These are phyloP conservation scores for Leptothorax acervorum DNA, from an alignment of 2,888 invertebrate species.

Conservation along the genomic window DNA sequence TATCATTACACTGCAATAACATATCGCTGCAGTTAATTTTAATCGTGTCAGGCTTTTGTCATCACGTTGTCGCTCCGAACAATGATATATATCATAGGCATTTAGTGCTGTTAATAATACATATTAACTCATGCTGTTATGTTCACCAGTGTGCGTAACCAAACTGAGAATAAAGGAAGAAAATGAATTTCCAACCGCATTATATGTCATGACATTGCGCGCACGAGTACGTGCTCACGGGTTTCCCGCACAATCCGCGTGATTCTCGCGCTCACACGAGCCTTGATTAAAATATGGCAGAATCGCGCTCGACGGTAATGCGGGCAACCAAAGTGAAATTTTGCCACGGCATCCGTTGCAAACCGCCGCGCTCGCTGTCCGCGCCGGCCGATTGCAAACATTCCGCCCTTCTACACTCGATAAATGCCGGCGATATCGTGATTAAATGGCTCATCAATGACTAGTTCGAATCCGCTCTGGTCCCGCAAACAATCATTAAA, in stretches of 20 bases:
- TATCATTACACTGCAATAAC: neutral
- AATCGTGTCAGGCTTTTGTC: constrained; percentile 21
- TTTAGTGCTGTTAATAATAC: constrained; percentile 44
- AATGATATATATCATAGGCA: constrained; percentile 16
- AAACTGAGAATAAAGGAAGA: constrained; percentile 40
- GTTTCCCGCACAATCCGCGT: constrained; percentile 58
- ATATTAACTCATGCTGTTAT: constrained; percentile 32
- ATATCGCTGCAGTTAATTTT: constrained; percentile 29
- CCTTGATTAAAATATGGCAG: constrained; percentile 64
- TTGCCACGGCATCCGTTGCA: constrained; percentile 31
- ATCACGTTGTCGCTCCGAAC: constrained; percentile 22
- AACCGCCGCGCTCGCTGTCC: constrained; percentile 2
- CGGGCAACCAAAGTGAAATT: constrained; percentile 45
- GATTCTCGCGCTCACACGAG: constrained; percentile 55
- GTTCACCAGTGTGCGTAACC: constrained; percentile 12
- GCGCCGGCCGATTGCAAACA: constrained; percentile 14
- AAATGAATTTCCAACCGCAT: constrained; percentile 50
- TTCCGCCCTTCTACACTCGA: constrained; percentile 40
- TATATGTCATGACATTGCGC: constrained; percentile 42
- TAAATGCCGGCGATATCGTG: constrained; percentile 42
- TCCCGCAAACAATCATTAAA: constrained; percentile 27
- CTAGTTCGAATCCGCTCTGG: neutral
- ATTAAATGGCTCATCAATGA: constrained; percentile 48
- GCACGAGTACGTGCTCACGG: constrained; percentile 40
- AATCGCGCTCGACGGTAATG: constrained; percentile 41